phyloP scores from a whole-genome alignment of 1,140 invertebrate genomes.

The Lepeophtheirus salmonis region DNA sequence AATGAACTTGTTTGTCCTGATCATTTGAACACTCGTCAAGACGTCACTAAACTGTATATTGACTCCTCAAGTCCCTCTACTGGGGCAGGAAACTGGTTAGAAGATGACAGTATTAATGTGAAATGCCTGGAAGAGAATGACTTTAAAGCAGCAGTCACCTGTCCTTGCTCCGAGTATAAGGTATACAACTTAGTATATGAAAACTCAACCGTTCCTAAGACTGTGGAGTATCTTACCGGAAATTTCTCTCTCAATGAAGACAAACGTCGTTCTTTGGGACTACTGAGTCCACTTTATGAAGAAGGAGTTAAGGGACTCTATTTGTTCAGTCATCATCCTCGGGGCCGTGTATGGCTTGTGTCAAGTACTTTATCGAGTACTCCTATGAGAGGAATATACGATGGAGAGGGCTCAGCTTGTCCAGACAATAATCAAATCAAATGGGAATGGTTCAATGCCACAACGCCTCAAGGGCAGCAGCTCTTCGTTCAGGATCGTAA shows the following conservation, averaged over 20 bases:
- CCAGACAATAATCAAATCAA: neutral
- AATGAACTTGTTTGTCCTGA: constrained; percentile 10
- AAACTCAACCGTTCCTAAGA: neutral
- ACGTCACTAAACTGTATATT: constrained; percentile 11
- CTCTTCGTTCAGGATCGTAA: constrained; percentile 1
- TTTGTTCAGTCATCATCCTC: constrained; percentile 6
- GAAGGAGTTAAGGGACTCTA: neutral
- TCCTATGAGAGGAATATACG: neutral
- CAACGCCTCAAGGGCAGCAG: constrained; percentile 5
- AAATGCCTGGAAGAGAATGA: neutral
- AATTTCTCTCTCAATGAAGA: neutral
- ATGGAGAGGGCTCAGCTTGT: neutral
- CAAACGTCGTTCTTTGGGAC: neutral
- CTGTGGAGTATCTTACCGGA: neutral
- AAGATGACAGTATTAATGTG: neutral
- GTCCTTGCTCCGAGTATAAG: neutral
- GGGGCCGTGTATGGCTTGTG: constrained; percentile 7
- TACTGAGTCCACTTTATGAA: neutral
- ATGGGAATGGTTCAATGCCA: constrained; percentile 15
- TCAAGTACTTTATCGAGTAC: constrained; percentile 4
- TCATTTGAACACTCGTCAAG: neutral
- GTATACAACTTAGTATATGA: constrained; percentile 2
- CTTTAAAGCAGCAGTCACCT: neutral
- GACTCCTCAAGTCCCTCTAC: constrained; percentile 8
- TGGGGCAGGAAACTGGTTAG: neutral